These are phyloP conservation scores for Phoenicopterus ruber DNA, from an alignment of 2,113 vertebrate genomes.

Conservation along the genomic window DNA sequence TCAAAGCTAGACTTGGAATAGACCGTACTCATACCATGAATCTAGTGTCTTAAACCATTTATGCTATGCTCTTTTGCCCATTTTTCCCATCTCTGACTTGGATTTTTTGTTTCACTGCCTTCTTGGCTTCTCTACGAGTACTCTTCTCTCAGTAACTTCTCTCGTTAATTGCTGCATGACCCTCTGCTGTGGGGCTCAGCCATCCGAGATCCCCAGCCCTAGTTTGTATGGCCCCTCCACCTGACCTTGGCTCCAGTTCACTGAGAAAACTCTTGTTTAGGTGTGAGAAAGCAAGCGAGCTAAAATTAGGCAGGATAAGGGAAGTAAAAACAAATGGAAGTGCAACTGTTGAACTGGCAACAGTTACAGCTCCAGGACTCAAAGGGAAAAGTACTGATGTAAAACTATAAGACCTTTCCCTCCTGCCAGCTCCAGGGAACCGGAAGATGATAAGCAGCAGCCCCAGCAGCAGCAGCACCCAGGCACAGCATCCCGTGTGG, in stretches of 20 bases:
- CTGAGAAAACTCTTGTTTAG: slow-evolving; percentile 19
- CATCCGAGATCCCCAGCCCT: not conserved
- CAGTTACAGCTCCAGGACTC: not conserved
- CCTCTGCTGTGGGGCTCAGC: not conserved
- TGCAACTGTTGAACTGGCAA: not conserved
- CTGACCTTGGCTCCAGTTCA: not conserved
- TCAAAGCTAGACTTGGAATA: not conserved
- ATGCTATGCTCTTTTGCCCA: not conserved
- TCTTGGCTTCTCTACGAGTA: not conserved
- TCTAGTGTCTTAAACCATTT: not conserved
- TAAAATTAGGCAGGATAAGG: slow-evolving; percentile 5
- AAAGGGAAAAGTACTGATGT: not conserved
- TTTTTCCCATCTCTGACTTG: not conserved
- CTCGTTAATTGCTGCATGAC: not conserved
- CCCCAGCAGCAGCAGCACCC: not conserved
- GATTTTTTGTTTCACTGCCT: not conserved
- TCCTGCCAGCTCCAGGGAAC: not conserved
- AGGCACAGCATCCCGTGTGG: not conserved
- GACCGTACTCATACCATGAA: not conserved
- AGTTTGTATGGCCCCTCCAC: not conserved
- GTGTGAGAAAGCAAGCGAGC: not conserved
- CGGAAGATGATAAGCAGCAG: not conserved
- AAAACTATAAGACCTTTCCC: not conserved
- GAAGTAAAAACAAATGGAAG: slow-evolving; percentile 44
- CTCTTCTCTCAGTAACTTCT: not conserved